Base-by-base conservation (phyloP, 2,888 invertebrate genomes). In the Xanthorhoe designata region DNA sequence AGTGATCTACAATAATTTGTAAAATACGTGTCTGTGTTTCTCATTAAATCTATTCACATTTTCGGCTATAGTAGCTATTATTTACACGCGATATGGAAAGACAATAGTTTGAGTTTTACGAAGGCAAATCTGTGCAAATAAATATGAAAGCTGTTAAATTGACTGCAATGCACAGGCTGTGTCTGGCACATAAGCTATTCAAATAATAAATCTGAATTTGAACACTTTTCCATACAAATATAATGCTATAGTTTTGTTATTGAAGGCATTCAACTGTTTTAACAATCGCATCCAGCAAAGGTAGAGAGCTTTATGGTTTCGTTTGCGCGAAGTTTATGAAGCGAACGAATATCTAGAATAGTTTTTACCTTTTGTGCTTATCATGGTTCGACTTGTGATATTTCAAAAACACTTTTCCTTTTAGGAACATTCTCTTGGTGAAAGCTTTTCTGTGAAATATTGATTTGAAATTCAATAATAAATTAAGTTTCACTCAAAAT, bases 161-260 rank as follows among this genome's bases (percentile, higher is more conserved):
- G 65, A 59, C 62, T 65, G 72, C 74, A 60, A 65, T 61, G 72
- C 73, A 72, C 73, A 67, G 71, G 67, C 75, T 72, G 80, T 74
- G 76, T 76, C 78, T 79, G 81, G 76, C 76, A 84, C 77, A 68
- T 70, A 61, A 68, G 66, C 73, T 69, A 64, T 66, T 65, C 64
- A 60, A 68, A 64, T 65, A 64, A 62, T 42, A 63, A 66, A 64
- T 66, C 55, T 55, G 64, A 55, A 18, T 64, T 68, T 42, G 47
- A 24, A 1, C 56, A 61, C 66, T 51, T 61, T 57, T 54, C 51
- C 54, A 64, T 66, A 69, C 70, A 61, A 69, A 68, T 57, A 56
- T 64, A 53, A 65, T 49, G 59, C 19, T 59, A 59, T 59, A 61
- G 47, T 63, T 32, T 60, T 49, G 47, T 35, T 61, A 50, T 50